Base-by-base conservation (phyloP, 1,140 invertebrate species). In the Contarinia nasturtii region DNA sequence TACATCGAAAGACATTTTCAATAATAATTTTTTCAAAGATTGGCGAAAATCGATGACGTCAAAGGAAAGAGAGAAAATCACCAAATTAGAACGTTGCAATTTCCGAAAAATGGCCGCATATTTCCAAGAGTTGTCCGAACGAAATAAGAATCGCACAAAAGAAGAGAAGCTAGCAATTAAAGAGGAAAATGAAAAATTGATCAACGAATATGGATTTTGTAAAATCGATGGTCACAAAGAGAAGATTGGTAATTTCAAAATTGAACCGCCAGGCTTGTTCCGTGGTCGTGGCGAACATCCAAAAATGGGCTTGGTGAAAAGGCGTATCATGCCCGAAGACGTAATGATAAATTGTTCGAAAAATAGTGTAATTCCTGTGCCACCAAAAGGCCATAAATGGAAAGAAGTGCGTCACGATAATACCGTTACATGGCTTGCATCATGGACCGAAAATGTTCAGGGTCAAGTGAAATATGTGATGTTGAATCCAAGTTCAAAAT, bases 401-500 rank as follows among this genome's bases (percentile, higher is more conserved):
- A 97, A 91, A 61, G 92, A 98, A 74, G 83, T 99, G 1, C 72
- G 88, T 44, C 88, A 97, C 67, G 95, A 99, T 66, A 86, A 92
- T 52, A 82, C 77, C 12, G 94, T 93, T 12, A 96, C 94, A 8
- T 99, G 96, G 96, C 67, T 99, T 36, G 91, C 89, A 11, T 94
- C 87, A 36, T 99, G 96, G 96, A 93, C 80, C 14, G 96, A 99
- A 69, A 99, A 98, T 71, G 88, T 99, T 44, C 86, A 90, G 67
- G 89, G 88, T 0, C 86, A 92, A 65, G 90, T 86, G 0, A 99
- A 99, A 68, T 99, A 99, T 68, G 84, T 99, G 27, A 99, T 99
- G 96, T 74, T 99, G 55, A 99, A 98, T 77, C 92, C 96, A 22
- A 92, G 91, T 47, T 98, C 93, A n/a, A 93, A 96, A 66, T 68